Percentiles rank a stretch among this genome's conserved stretches.
Conservation (phyloP, 2,797 vertebrate species). For the Pseudomugil tenellus region DNA sequence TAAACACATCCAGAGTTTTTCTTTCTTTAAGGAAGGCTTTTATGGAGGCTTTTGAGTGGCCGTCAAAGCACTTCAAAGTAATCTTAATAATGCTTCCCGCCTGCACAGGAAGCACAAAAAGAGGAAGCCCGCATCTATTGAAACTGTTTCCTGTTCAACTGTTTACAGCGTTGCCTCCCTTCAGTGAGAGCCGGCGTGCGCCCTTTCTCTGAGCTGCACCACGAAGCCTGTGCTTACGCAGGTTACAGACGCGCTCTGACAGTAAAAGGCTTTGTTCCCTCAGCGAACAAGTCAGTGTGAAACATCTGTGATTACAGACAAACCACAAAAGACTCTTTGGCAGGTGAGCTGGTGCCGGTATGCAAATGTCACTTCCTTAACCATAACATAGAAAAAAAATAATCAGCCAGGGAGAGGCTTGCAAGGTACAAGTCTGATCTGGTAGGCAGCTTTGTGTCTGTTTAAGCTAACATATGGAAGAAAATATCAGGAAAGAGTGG, state of each 20-base stretch:
- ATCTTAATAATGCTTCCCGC: slow-evolving; percentile 53
- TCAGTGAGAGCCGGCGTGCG: neutral
- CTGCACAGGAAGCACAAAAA: slow-evolving; percentile 54
- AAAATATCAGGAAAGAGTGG: neutral
- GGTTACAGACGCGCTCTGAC: neutral
- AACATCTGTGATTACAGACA: slow-evolving; percentile 24
- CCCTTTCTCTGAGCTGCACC: slow-evolving; percentile 24
- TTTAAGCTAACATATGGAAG: neutral
- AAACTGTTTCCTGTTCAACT: slow-evolving; percentile 75
- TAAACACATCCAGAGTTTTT: slow-evolving; percentile 7
- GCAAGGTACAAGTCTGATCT: slow-evolving; percentile 29
- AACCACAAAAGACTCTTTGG: slow-evolving; percentile 45
- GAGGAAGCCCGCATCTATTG: slow-evolving; percentile 69
- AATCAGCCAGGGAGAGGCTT: slow-evolving; percentile 19
- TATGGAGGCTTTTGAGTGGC: slow-evolving; percentile 1
- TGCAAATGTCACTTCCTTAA: slow-evolving; percentile 26
- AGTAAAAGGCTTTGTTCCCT: slow-evolving; percentile 39
- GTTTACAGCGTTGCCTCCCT: slow-evolving; percentile 32
- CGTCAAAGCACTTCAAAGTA: slow-evolving; percentile 36
- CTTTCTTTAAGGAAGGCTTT: slow-evolving; percentile 18
- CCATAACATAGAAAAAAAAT: neutral
- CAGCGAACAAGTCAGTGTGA: slow-evolving; percentile 3
- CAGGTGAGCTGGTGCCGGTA: slow-evolving; percentile 32
- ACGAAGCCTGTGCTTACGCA: neutral
- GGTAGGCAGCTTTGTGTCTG: slow-evolving; percentile 40